Evolutionary conservation across 1,140 invertebrate species (phyloP).

Genomic region (Globodera ellingtonae): DNA sequence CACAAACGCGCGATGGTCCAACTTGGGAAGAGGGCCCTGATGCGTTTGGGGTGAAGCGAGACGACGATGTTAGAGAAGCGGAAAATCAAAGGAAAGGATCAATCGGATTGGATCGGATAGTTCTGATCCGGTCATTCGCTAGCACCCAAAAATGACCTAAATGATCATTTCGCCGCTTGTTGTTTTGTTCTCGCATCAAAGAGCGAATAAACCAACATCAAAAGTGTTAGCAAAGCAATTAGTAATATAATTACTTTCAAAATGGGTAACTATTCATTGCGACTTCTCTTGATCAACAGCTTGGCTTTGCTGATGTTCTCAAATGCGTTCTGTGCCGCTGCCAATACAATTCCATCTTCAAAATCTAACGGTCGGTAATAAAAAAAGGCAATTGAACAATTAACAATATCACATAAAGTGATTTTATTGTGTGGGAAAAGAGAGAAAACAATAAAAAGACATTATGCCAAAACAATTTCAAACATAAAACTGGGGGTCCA

Average conservation of each 20-base stretch:
- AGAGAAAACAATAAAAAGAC: no score
- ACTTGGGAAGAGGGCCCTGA: slow-evolving; percentile 24
- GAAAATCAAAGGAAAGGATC: neutral
- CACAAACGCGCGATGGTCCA: slow-evolving; percentile 22
- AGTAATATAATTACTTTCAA: neutral
- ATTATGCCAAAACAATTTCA: no score
- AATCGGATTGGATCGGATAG: neutral
- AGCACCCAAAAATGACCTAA: neutral
- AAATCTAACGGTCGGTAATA: neutral
- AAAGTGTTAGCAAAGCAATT: neutral
- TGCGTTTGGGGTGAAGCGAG: slow-evolving; percentile 24
- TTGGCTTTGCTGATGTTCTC: neutral
- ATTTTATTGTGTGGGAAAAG: no score
- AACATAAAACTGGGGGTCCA: no score
- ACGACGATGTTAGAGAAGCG: neutral
- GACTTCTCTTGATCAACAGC: neutral
- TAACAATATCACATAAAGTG: no score
- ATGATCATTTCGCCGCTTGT: neutral
- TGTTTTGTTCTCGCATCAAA: neutral
- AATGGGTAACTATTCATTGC: neutral
- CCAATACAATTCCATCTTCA: neutral
- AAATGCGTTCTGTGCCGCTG: neutral
- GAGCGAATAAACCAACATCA: slow-evolving; percentile 2
- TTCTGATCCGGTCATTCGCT: neutral
- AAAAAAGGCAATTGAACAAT: no score